Base-by-base conservation (phyloP, 2,797 vertebrate genomes). In the Paguma larvata region DNA sequence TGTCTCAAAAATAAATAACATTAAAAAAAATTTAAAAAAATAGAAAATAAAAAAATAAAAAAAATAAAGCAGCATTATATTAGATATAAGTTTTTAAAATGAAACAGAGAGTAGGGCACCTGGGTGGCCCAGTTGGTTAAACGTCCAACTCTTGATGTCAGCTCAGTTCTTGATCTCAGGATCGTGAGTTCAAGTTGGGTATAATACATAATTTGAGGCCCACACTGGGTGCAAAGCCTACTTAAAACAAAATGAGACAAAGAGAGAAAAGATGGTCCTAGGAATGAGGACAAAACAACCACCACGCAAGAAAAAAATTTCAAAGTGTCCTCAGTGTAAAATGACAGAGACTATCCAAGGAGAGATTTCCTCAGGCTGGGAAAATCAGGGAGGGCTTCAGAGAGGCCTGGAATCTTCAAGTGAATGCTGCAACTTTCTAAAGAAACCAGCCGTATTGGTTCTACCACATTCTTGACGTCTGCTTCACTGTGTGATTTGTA, bases 381-480 rank as follows among this genome's bases (percentile, higher is more conserved):
- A 73, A 80, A 78, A 59, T 53, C 83, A 79, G 59, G 13, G 41
- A 46, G 27, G 68, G 65, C 84, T 78, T 90, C 80, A 1, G 18
- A 48, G 53, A n/a, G 19, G 75, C 70, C 77, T 63, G 75, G 16
- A 89, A 80, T 67, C 78, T 88, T 87, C 80, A 27, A 15, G 19
- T 73, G 94, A 93, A 59, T 62, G 91, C 89, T 92, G 65, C 77
- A 51, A 27, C 86, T 90, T 68, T 94, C 79, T 80, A 38, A 82
- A 90, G 84, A 79, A 97, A 95, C 96, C 97, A 85, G 95, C 94
- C 95, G 25, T 92, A 85, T 97, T 67, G 38, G 94, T 90, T 95
- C 91, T 87, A n/a, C 97, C 84, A 25, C 96, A 97, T 98, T 97
- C 96, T 97, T 97, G 67, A 59, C 53, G 32, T 56, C 78, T 91